Evolutionary conservation across 2,888 invertebrate genomes (phyloP).

Genomic region (Mythimna lalbum): DNA sequence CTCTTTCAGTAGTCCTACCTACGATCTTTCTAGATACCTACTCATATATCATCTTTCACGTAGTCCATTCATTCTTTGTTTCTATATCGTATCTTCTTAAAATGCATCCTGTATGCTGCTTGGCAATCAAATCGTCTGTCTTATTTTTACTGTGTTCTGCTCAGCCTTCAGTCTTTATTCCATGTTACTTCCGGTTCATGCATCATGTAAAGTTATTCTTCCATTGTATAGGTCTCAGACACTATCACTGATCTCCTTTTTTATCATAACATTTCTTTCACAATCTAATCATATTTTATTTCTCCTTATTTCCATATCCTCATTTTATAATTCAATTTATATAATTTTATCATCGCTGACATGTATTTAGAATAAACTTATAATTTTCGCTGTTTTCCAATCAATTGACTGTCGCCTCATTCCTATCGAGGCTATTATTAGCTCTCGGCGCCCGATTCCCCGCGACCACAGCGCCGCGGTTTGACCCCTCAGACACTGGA

Average conservation of each 20-base stretch:
- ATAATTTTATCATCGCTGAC: too few relatives aligned
- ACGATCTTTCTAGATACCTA: neutral
- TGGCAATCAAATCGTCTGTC: too few relatives aligned
- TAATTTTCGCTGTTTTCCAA: slow-evolving; percentile 49
- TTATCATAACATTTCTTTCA: too few relatives aligned
- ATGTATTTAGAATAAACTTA: neutral
- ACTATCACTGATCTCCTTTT: neutral
- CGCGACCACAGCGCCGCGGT: slow-evolving; percentile 74
- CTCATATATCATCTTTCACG: too few relatives aligned
- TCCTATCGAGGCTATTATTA: slow-evolving; percentile 58
- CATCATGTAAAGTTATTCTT: neutral
- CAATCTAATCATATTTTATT: too few relatives aligned
- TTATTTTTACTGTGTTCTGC: too few relatives aligned
- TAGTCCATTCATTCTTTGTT: too few relatives aligned
- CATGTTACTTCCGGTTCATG: neutral
- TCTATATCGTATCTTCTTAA: too few relatives aligned
- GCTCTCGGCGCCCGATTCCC: slow-evolving; percentile 59
- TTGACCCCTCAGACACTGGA: slow-evolving; percentile 74
- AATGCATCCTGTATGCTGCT: too few relatives aligned
- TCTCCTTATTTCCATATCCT: too few relatives aligned
- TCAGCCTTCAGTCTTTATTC: neutral
- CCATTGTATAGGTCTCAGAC: neutral
- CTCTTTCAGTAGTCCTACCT: neutral
- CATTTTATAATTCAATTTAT: too few relatives aligned
- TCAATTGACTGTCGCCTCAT: slow-evolving; percentile 55